Conservation (phyloP, 1,140 invertebrate species). For the Polypedilum vanderplanki region DNA sequence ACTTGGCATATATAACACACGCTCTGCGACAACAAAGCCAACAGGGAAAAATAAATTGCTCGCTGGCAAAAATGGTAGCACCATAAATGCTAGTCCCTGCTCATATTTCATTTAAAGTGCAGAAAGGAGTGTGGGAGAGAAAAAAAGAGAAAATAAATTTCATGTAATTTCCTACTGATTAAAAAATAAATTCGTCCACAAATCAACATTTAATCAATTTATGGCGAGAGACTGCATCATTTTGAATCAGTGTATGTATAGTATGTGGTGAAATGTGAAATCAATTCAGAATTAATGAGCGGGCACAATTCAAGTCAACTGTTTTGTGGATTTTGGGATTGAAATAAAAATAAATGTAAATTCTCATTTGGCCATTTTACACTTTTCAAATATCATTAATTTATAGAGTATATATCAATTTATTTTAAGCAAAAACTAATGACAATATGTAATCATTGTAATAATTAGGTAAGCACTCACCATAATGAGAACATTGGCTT, state of each 20-base stretch:
- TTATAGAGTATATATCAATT: no score
- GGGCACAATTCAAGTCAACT: no score
- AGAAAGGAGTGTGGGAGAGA: background rate
- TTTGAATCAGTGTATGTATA: background rate
- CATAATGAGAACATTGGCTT: constrained; percentile 75
- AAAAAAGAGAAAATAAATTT: background rate
- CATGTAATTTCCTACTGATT: constrained; percentile 19
- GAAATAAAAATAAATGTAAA: no score
- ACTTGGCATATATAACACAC: constrained; percentile 92
- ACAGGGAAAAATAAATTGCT: constrained; percentile 96
- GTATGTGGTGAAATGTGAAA: background rate
- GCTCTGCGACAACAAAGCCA: constrained; percentile 93
- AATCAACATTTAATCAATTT: constrained; percentile 20
- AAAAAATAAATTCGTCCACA: constrained; percentile 9
- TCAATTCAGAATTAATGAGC: background rate
- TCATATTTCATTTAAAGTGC: constrained; percentile 39
- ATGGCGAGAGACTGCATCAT: background rate
- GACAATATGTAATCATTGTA: no score
- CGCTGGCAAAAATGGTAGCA: constrained; percentile 89
- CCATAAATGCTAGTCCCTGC: constrained; percentile 74
- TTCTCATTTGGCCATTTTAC: no score
- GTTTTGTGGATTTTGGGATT: no score
- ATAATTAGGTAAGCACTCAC: constrained; percentile 45
- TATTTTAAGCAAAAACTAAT: no score
- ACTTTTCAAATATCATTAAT: no score